Evolutionary conservation across 2,797 vertebrate species (phyloP).

Genomic region (Anguilla obscura): DNA sequence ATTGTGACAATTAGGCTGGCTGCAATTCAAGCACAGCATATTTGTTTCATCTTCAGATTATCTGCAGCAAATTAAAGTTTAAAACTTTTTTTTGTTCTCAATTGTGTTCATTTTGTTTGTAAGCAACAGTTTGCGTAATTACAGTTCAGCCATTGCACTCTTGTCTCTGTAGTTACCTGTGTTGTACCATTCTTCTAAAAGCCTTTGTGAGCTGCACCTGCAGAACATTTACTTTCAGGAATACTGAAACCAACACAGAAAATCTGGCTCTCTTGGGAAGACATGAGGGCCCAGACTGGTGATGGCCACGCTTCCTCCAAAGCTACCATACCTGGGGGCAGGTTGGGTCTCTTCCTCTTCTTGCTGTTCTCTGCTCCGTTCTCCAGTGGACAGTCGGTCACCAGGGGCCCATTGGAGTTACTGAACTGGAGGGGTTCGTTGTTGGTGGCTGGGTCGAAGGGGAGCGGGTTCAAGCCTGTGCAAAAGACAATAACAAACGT

Average conservation of each 20-base stretch:
- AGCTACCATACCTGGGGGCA: conserved; percentile 76
- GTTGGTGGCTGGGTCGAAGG: conserved; percentile 82
- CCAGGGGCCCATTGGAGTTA: conserved; percentile 67
- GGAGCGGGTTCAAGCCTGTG: conserved; percentile 83
- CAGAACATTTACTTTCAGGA: background rate
- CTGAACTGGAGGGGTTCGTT: conserved; percentile 80
- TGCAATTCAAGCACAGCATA: conserved; percentile 27
- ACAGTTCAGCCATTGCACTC: background rate
- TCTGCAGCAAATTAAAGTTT: conserved; percentile 26
- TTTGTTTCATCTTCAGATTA: conserved; percentile 29
- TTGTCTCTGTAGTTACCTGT: background rate
- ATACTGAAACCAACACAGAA: background rate
- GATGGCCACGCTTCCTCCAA: background rate
- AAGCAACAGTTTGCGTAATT: background rate
- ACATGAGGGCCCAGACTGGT: background rate
- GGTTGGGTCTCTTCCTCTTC: conserved; percentile 81
- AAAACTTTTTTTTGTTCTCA: conserved; percentile 12
- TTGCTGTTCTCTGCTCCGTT: conserved; percentile 79
- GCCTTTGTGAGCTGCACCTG: background rate
- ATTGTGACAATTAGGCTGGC: conserved; percentile 29
- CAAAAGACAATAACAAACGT: conserved; percentile 33
- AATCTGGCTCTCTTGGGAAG: background rate
- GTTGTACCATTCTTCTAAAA: background rate
- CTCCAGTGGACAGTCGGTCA: conserved; percentile 75
- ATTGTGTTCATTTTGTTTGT: background rate